phyloP scores from a whole-genome alignment of 2,888 invertebrate species.

The Kryphioiulus occultus region DNA sequence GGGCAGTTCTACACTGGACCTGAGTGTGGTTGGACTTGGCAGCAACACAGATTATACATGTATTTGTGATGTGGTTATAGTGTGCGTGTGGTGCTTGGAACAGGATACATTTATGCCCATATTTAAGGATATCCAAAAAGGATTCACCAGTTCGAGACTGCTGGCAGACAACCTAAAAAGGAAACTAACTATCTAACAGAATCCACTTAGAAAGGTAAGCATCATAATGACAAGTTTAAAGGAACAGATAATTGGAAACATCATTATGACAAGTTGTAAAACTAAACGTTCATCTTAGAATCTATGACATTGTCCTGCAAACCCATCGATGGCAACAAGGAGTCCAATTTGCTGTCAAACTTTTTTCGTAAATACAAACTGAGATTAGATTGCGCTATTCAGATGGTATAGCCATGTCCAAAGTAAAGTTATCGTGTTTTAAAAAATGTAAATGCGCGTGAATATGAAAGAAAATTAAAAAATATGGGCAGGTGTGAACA shows the following conservation, averaged over 20 bases:
- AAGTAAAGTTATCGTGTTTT: background rate
- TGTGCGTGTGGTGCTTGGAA: conserved; percentile 20
- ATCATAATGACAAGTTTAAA: background rate
- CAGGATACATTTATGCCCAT: background rate
- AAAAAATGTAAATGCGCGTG: background rate
- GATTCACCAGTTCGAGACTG: background rate
- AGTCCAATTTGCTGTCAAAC: background rate
- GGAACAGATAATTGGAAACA: background rate
- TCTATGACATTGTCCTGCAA: background rate
- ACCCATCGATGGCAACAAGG: background rate
- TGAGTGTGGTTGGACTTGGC: conserved; percentile 26
- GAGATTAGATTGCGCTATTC: background rate
- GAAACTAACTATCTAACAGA: background rate
- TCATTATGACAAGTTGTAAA: no score
- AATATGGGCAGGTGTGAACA: background rate
- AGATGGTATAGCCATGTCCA: background rate
- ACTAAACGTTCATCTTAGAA: no score
- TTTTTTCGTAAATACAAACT: background rate
- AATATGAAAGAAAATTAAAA: background rate
- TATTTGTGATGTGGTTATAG: conserved; percentile 28
- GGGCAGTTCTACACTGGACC: conserved; percentile 3
- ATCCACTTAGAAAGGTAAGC: conserved; percentile 17
- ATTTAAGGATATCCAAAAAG: conserved; percentile 21
- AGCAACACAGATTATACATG: conserved; percentile 3
- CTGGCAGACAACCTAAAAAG: background rate